Base-by-base conservation (phyloP, 2,113 vertebrate species). In the Numenius arquata region DNA sequence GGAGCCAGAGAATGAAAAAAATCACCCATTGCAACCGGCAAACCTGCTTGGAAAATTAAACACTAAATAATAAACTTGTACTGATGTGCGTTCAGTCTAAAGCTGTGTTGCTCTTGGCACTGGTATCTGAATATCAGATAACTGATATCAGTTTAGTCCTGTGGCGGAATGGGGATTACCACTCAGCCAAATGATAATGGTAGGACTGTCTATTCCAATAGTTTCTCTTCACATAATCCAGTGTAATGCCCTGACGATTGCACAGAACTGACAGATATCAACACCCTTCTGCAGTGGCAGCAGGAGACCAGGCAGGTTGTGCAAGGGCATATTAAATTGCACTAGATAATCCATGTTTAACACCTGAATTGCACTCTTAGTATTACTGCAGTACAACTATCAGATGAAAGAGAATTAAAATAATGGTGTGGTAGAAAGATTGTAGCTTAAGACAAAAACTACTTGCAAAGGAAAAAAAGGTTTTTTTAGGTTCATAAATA, bases 171-270 rank as follows among this genome's bases (percentile, higher is more conserved):
- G 12, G 12, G 58, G 85, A 55, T n/a, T n/a, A 16, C 13, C 17
- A 30, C 32, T 74, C 45, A 87, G 15, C 6, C 23, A 45, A 73
- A 81, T 3, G 2, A 21, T 16, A 83, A 18, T 8, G 9, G 21
- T 23, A 63, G 3, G 21, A 21, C 18, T 66, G 11, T 30, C 7
- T 66, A 5, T 56, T 61, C 16, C 30, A 40, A 14, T 11, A 36
- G 34, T 53, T 34, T 72, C 26, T 55, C 34, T 61, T 72, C 34
- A n/a, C 16, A 27, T 20, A 52, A 20, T 32, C 23, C 65, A 29
- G 11, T 29, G 4, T 36, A 62, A 70, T 3, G 11, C 16, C 16
- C 20, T 63, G 25, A 78, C 0, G 3, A 40, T 52, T 1, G 2
- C 27, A 58, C 5, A 75, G 55, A 94, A 76, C 20, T 26, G 20